A percentile compares a stretch with the other conserved stretches of the same genome.
phyloP scores from a whole-genome alignment of 2,888 invertebrate species.

The Auanema freiburgensis region DNA sequence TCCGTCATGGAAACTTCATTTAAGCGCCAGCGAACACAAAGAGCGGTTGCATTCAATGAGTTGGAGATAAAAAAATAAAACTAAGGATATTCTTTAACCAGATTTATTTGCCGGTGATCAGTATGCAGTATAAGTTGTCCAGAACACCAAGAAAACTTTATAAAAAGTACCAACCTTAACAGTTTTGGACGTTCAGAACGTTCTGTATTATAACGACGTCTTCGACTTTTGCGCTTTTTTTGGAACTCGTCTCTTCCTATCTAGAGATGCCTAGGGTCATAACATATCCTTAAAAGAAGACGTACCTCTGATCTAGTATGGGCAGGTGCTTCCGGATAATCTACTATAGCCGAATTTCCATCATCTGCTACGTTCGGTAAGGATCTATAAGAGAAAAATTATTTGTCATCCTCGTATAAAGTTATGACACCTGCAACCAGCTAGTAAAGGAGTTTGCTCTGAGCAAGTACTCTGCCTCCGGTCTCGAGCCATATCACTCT shows the following conservation, averaged over 20 bases:
- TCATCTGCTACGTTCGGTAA: constrained; percentile 34
- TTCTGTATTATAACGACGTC: constrained; percentile 4
- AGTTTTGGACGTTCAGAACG: neutral
- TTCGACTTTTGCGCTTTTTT: constrained; percentile 13
- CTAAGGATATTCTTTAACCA: too few species aligned
- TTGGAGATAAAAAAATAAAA: too few species aligned
- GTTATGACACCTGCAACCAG: neutral
- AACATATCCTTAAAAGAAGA: neutral
- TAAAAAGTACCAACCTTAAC: neutral
- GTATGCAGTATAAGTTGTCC: too few species aligned
- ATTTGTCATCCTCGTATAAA: neutral
- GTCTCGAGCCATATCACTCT: too few species aligned
- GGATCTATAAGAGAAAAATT: constrained; percentile 24
- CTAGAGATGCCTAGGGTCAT: constrained; percentile 9
- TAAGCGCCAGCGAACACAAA: too few species aligned
- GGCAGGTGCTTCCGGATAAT: constrained; percentile 23
- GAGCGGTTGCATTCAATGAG: too few species aligned
- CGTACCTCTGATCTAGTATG: constrained; percentile 31
- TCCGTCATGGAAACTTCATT: too few species aligned
- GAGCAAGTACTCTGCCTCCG: too few species aligned
- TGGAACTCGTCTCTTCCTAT: constrained; percentile 26
- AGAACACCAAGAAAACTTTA: too few species aligned
- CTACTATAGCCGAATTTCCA: constrained; percentile 13
- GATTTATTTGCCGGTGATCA: too few species aligned
- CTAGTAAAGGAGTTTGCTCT: neutral